Conservation (phyloP, 2,797 vertebrate species). For the Typhlichthys subterraneus region DNA sequence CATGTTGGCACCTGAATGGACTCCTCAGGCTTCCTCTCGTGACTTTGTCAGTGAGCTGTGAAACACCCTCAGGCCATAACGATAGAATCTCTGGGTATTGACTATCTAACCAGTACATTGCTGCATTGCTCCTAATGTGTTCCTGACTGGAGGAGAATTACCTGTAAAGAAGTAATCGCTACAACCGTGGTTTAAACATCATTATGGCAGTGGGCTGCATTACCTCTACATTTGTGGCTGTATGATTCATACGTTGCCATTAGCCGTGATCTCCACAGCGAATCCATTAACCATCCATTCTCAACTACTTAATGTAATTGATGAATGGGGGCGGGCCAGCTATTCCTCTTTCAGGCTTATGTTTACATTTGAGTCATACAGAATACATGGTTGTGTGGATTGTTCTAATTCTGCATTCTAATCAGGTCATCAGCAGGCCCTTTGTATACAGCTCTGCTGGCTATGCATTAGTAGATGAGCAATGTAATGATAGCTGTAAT, state of each 20-base stretch:
- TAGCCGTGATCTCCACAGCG: conserved; percentile 35
- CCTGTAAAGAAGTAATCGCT: conserved; percentile 35
- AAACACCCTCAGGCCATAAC: conserved; percentile 20
- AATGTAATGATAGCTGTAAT: conserved; percentile 18
- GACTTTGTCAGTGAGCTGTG: conserved; percentile 30
- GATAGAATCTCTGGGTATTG: conserved; percentile 33
- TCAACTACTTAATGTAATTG: conserved; percentile 37
- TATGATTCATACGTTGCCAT: conserved; percentile 48
- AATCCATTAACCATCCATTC: conserved; percentile 48
- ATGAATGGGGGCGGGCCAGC: conserved; percentile 31
- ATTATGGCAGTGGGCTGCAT: conserved; percentile 27
- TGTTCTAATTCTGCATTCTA: conserved; percentile 34
- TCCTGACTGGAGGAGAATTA: conserved; percentile 23
- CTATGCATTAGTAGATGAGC: conserved; percentile 43
- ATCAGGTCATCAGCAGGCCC: conserved; percentile 45
- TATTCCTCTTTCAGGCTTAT: conserved; percentile 21
- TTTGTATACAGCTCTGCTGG: conserved; percentile 13
- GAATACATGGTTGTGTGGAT: conserved; percentile 25
- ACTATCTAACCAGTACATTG: conserved; percentile 38
- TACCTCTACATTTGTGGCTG: conserved; percentile 32
- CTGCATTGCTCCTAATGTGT: conserved; percentile 29
- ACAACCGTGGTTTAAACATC: conserved; percentile 15
- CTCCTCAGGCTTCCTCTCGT: conserved; percentile 15
- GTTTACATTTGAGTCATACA: conserved; percentile 17
- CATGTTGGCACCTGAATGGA: background rate